phyloP scores from a whole-genome alignment of 2,113 vertebrate species.

The Ptilorrhoa leucosticta region DNA sequence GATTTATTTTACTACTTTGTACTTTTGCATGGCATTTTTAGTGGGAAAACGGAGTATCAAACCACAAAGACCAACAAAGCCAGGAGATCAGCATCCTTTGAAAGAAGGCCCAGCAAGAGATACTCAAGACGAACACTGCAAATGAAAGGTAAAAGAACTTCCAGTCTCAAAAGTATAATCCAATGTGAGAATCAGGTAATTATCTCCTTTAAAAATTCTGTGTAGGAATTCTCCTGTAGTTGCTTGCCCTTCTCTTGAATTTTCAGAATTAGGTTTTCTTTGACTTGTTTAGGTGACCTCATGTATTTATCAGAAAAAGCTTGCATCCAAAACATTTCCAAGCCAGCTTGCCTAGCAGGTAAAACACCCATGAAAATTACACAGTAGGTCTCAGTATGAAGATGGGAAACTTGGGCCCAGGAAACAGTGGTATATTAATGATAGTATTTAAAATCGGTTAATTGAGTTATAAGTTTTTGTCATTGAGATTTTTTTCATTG shows the following conservation, averaged over 20 bases:
- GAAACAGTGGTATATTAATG: neutral
- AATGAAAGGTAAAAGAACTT: conserved; percentile 78
- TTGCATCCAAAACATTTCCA: neutral
- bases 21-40: conserved; percentile 20
- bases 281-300: neutral
- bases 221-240: neutral
- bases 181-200: neutral
- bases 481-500: neutral
- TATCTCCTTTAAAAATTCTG: neutral
- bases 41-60: conserved; percentile 98
- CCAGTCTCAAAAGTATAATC: neutral
- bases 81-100: conserved; percentile 90
- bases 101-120: conserved; percentile 93
- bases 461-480: neutral
- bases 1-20: neutral
- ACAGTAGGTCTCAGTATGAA: neutral
- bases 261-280: neutral
- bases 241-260: neutral
- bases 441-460: neutral
- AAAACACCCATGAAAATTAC: neutral
- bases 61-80: conserved; percentile 97
- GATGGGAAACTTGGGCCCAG: neutral
- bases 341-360: neutral
- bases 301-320: neutral
- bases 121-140: conserved; percentile 91